A percentile compares a stretch with the other conserved stretches of the same genome.
Evolutionary conservation across 2,113 vertebrate genomes (phyloP).

Genomic region (Catharus fuscescens): DNA sequence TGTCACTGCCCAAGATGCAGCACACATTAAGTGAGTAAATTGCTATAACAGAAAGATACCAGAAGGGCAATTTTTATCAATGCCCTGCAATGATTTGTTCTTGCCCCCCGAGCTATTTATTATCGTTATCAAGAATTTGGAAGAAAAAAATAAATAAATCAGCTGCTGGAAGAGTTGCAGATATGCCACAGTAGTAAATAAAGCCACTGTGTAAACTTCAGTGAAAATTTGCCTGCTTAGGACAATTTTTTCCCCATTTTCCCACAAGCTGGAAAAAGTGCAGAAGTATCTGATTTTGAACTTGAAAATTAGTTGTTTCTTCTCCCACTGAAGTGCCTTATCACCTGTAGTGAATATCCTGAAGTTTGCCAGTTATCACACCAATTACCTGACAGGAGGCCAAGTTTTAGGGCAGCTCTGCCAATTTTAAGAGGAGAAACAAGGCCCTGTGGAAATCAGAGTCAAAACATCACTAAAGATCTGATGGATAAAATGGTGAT

Average conservation of each 20-base stretch:
- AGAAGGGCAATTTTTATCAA: not conserved
- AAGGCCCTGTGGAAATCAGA: not conserved
- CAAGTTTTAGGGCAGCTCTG: not conserved
- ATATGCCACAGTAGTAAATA: not conserved
- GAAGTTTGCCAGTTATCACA: not conserved
- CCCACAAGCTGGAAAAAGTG: not conserved
- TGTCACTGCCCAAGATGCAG: not conserved
- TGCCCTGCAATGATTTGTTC: not conserved
- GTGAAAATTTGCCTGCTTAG: not conserved
- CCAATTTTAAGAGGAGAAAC: not conserved
- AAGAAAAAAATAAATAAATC: not conserved
- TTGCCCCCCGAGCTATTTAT: not conserved
- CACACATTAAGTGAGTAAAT: not conserved
- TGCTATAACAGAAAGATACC: not conserved
- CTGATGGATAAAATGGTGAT: not conserved
- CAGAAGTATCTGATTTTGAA: not conserved
- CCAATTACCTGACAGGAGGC: not conserved
- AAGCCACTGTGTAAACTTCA: not conserved
- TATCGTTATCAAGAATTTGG: not conserved
- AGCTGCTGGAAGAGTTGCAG: constrained; percentile 2
- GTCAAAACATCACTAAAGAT: not conserved
- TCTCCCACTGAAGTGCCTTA: not conserved
- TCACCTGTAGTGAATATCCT: not conserved
- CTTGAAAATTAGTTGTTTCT: not conserved
- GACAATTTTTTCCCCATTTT: not conserved